These are phyloP conservation scores for Cephonodes hylas DNA, from an alignment of 2,888 invertebrate genomes.

Conservation along the genomic window DNA sequence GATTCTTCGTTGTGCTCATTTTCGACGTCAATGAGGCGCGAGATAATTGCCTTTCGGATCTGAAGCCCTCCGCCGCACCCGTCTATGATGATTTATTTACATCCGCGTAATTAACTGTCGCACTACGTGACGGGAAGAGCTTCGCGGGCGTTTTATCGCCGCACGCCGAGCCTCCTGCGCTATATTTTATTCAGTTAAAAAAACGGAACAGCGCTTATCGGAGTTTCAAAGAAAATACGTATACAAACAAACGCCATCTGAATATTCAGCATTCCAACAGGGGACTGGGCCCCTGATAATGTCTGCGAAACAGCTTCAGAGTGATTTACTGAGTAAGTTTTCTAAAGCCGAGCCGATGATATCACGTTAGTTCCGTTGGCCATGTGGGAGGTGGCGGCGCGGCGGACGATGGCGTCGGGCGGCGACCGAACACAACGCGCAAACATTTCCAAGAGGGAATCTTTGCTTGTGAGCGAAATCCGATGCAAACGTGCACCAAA, in stretches of 20 bases:
- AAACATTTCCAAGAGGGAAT: conserved; percentile 39
- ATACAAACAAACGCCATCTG: conserved; percentile 74
- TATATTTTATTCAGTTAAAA: conserved; percentile 73
- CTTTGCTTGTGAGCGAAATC: conserved; percentile 41
- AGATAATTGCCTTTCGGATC: conserved; percentile 78
- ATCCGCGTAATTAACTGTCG: conserved; percentile 80
- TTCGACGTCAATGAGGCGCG: conserved; percentile 77
- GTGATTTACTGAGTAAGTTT: conserved; percentile 68
- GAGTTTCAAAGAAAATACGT: conserved; percentile 68
- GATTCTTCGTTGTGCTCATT: conserved; percentile 60
- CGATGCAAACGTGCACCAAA: conserved; percentile 61
- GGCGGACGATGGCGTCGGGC: not conserved
- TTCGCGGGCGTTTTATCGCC: conserved; percentile 72
- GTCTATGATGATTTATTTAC: conserved; percentile 80
- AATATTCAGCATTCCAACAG: conserved; percentile 69
- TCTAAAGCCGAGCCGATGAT: conserved; percentile 47
- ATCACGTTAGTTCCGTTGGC: conserved; percentile 34
- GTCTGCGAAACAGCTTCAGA: conserved; percentile 59
- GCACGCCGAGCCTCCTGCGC: conserved; percentile 60
- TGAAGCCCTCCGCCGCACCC: conserved; percentile 72
- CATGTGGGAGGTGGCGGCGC: not conserved
- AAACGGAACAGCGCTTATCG: conserved; percentile 71
- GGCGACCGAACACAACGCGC: conserved; percentile 1
- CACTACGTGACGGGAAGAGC: conserved; percentile 79
- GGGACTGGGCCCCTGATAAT: conserved; percentile 67